Evolutionary conservation across 2,888 invertebrate species (phyloP), one percentile per base, ranked within the genome.

Genomic region (Geophilus truncorum): DNA sequence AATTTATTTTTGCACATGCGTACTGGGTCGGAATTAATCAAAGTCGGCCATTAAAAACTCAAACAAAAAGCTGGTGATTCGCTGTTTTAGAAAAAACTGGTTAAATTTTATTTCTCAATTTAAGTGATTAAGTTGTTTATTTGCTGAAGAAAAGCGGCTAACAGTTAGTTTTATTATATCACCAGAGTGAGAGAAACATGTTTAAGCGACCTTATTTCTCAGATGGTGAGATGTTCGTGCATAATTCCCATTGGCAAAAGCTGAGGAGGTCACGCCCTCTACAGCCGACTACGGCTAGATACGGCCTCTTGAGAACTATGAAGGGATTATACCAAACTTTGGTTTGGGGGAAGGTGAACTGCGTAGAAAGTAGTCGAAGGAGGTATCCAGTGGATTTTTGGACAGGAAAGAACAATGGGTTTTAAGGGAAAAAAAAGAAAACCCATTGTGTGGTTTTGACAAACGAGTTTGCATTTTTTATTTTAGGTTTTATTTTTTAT

Each of bases 241-340:
- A 70, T 70, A 70, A 70, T 70, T 70, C 70, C 70, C 70, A 70
- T 70, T 70, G 70, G 70, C 28, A 70, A 70, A 70, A 70, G 70
- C 70, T 70, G 70, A 28, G 70, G 70, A 70, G 70, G 70, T 70
- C 70, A 70, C 70, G 70, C 70, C 70, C 70, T 70, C 70, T 70
- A n/a, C 70, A 70, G 70, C 70, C 70, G 70, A 70, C 70, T 70
- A 70, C 28, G 70, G 70, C 70, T 70, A 70, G 70, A 70, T 70
- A 70, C 70, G 70, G 70, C 70, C 70, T 70, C 70, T 70, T 25
- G 70, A 70, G 70, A 70, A 70, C 70, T 70, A 28, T 70, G 70
- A 70, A 70, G 28, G 70, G 70, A 70, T 70, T 70, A 28, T 70
- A 70, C 70, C 70, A 70, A 36, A 77, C 21, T 32, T 77, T 12